These are phyloP conservation scores for Neelides folsomi DNA, from an alignment of 2,888 invertebrate species.

Conservation along the genomic window DNA sequence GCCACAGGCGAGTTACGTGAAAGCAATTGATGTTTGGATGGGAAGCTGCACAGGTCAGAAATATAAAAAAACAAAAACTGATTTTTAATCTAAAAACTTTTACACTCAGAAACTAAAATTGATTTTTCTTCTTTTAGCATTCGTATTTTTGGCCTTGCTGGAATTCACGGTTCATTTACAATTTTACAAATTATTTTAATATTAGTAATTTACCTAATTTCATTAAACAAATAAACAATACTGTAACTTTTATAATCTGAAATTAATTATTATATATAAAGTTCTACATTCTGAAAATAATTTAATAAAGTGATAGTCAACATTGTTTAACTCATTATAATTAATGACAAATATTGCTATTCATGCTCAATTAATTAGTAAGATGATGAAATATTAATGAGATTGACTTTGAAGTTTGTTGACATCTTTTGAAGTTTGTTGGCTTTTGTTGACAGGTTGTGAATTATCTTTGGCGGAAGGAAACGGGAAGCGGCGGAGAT, in stretches of 20 bases:
- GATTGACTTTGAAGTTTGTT: no score
- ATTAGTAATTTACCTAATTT: no score
- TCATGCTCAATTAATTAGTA: no score
- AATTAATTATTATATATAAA: no score
- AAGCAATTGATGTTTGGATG: constrained; percentile 35
- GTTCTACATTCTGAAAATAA: no score
- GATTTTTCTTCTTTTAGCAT: constrained; percentile 35
- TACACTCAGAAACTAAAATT: neutral
- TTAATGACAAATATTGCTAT: no score
- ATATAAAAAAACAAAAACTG: neutral
- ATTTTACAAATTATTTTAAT: neutral
- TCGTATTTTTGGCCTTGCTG: constrained; percentile 41
- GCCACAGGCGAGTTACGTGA: constrained; percentile 40
- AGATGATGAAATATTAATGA: no score
- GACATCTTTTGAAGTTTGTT: neutral
- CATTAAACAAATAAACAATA: no score
- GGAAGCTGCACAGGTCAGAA: constrained; percentile 38
- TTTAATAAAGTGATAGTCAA: no score
- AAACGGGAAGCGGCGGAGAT: constrained; percentile 4
- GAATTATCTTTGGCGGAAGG: constrained; percentile 28
- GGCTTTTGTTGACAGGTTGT: constrained; percentile 9
- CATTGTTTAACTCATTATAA: no score
- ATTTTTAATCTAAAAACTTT: neutral
- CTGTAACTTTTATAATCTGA: no score
- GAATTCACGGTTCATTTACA: constrained; percentile 41